phyloP scores from a whole-genome alignment of 2,888 invertebrate genomes.

The Hyles lineata region DNA sequence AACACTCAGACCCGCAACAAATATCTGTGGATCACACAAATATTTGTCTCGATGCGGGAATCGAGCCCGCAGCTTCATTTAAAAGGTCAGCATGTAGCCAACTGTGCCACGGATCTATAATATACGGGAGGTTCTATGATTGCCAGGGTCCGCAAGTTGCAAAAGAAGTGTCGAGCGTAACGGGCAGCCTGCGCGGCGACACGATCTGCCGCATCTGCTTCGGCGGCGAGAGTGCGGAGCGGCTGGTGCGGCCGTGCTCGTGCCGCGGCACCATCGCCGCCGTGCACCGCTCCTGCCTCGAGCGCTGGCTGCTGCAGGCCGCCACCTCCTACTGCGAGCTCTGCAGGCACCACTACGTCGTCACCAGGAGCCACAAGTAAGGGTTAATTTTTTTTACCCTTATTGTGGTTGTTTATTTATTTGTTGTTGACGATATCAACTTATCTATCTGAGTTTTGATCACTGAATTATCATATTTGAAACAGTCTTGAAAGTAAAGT shows the following conservation, averaged over 20 bases:
- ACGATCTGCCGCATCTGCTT: slow-evolving; percentile 81
- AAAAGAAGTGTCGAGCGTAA: slow-evolving; percentile 62
- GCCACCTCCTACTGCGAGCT: slow-evolving; percentile 80
- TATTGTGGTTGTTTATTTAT: background rate
- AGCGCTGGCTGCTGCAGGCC: slow-evolving; percentile 81
- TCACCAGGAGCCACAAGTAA: slow-evolving; percentile 77
- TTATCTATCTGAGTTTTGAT: no score
- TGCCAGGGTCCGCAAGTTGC: slow-evolving; percentile 53
- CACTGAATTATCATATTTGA: no score
- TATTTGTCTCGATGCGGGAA: no score
- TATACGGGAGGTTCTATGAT: background rate
- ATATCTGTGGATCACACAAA: no score
- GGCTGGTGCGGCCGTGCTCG: slow-evolving; percentile 77
- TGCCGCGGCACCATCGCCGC: slow-evolving; percentile 80
- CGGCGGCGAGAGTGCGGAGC: slow-evolving; percentile 77
- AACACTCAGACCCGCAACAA: no score
- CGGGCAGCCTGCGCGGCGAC: slow-evolving; percentile 63
- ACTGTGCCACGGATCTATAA: background rate
- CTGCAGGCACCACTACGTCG: slow-evolving; percentile 76
- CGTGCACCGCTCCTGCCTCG: slow-evolving; percentile 78
- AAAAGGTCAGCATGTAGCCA: no score
- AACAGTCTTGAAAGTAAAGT: no score
- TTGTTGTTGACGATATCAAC: no score
- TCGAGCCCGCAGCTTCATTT: no score
- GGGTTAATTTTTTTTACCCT: background rate